These are phyloP conservation scores for Tupaia tana DNA, from an alignment of 2,113 vertebrate species.

Conservation along the genomic window DNA sequence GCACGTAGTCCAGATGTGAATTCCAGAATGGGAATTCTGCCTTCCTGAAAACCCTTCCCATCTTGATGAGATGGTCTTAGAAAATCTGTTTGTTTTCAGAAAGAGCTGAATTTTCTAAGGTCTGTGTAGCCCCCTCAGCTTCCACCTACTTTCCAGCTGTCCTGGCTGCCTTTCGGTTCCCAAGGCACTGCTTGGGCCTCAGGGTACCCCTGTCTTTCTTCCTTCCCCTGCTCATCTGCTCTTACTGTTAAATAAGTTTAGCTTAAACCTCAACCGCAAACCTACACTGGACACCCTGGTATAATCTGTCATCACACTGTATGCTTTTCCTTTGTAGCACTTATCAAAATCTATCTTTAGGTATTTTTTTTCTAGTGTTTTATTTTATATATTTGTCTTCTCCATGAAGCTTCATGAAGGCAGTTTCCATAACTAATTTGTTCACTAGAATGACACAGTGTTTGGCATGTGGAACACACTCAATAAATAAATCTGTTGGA, in stretches of 20 bases:
- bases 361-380: conserved; percentile 18
- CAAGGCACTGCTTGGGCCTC: not conserved
- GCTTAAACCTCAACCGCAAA: not conserved
- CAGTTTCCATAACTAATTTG: not conserved
- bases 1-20: not conserved
- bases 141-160: rapidly evolving
- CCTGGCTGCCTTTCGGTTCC: not conserved
- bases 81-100: not conserved
- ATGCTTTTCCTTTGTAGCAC: not conserved
- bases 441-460: not conserved
- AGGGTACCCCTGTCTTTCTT: not conserved
- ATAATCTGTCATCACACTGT: not conserved
- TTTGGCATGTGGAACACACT: not conserved
- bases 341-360: not conserved
- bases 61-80: not conserved
- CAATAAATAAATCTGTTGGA: not conserved
- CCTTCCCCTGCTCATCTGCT: no score
- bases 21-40: not conserved
- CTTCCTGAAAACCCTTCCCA: not conserved
- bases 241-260: not conserved
- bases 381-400: conserved; percentile 33
- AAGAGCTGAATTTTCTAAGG: not conserved
- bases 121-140: no score
- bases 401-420: not conserved
- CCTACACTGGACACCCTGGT: not conserved